These are phyloP conservation scores for Oncopodura yosiiana DNA, from an alignment of 1,140 invertebrate genomes.

Conservation along the genomic window DNA sequence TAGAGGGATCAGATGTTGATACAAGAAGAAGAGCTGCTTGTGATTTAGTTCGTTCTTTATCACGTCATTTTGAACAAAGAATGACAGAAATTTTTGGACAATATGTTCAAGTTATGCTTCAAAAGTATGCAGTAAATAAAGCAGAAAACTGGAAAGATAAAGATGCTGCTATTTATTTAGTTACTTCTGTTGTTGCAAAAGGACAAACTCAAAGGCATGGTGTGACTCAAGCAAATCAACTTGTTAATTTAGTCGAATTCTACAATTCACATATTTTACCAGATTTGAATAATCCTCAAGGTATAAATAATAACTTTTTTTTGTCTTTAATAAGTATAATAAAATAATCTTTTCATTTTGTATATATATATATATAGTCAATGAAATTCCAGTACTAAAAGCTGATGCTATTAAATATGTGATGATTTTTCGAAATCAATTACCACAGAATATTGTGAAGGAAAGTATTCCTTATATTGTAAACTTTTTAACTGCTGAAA, in stretches of 20 bases:
- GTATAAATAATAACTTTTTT: constrained; percentile 42
- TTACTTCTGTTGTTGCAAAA: constrained; percentile 83
- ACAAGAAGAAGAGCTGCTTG: constrained; percentile 88
- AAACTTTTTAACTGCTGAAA: constrained; percentile 59
- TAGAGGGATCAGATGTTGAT: constrained; percentile 97
- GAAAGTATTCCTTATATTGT: constrained; percentile 65
- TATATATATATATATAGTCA: constrained; percentile 52
- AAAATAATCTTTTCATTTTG: constrained; percentile 3
- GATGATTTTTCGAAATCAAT: constrained; percentile 84
- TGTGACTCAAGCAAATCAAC: constrained; percentile 75
- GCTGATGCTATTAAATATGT: constrained; percentile 93
- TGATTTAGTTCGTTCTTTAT: constrained; percentile 85
- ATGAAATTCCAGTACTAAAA: constrained; percentile 80
- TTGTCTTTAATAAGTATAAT: neutral
- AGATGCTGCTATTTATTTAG: constrained; percentile 90
- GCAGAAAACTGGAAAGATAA: constrained; percentile 78
- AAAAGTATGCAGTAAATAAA: constrained; percentile 66
- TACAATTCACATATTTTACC: constrained; percentile 71
- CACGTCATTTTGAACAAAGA: constrained; percentile 76
- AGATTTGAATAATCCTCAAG: constrained; percentile 65
- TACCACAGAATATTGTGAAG: constrained; percentile 66
- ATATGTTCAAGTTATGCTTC: constrained; percentile 70
- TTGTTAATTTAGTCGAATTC: constrained; percentile 83
- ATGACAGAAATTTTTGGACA: constrained; percentile 87
- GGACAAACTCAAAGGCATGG: constrained; percentile 85